A percentile compares a stretch with the other conserved stretches of the same genome.
Evolutionary conservation across 2,797 vertebrate species (phyloP).

Genomic region (Crocodylus rhombifer): DNA sequence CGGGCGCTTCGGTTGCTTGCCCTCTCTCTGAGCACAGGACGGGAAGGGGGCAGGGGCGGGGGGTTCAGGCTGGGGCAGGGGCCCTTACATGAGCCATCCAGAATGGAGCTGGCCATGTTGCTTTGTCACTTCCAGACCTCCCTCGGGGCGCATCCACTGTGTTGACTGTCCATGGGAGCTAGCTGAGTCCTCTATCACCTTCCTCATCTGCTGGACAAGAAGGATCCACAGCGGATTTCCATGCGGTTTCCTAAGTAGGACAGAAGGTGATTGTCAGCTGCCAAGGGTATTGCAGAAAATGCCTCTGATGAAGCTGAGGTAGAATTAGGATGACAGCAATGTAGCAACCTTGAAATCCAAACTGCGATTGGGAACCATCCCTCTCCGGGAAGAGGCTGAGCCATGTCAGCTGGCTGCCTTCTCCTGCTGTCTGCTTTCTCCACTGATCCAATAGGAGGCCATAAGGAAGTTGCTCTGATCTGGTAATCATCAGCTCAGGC

Average conservation of each 20-base stretch:
- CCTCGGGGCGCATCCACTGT: neutral
- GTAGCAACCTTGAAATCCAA: accelerated
- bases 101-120: neutral
- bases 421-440: neutral
- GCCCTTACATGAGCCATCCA: neutral
- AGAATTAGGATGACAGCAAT: neutral
- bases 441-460: neutral
- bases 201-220: neutral
- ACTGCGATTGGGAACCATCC: neutral
- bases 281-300: neutral
- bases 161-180: neutral
- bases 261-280: neutral
- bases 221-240: neutral
- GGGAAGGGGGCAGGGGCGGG: neutral
- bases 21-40: neutral
- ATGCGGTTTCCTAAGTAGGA: neutral
- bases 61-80: too few relatives aligned
- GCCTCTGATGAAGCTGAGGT: accelerated
- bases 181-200: too few relatives aligned
- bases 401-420: neutral
- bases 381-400: too few relatives aligned
- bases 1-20: neutral
- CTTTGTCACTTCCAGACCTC: neutral
- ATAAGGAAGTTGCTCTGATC: accelerated
- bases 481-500: accelerated